phyloP scores from a whole-genome alignment of 2,113 vertebrate species.

The Mola mola region DNA sequence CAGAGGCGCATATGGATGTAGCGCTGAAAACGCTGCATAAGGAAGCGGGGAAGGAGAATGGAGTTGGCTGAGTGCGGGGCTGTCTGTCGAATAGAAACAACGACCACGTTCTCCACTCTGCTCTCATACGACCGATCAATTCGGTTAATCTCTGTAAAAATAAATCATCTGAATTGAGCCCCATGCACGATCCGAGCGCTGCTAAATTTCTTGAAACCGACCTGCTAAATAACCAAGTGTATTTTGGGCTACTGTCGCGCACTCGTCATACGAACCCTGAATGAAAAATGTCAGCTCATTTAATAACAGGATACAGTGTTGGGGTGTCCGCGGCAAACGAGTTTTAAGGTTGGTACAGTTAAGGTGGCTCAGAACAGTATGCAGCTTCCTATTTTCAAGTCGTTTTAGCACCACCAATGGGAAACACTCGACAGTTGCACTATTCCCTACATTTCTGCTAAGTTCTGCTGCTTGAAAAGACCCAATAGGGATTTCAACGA shows the following conservation, averaged over 20 bases:
- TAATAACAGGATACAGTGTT: not conserved
- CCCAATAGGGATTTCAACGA: not conserved
- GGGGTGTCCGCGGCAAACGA: slow-evolving; percentile 6
- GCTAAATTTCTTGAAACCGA: not conserved
- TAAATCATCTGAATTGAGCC: too few relatives aligned
- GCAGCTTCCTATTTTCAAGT: slow-evolving; percentile 14
- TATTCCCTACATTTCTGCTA: slow-evolving; percentile 13
- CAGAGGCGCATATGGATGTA: slow-evolving; percentile 49
- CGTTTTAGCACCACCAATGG: slow-evolving; percentile 59
- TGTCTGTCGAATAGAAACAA: not conserved
- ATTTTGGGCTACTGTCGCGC: slow-evolving; percentile 16
- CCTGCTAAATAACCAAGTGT: not conserved
- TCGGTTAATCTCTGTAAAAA: too few relatives aligned
- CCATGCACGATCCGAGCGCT: not conserved
- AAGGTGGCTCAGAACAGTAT: slow-evolving; percentile 23
- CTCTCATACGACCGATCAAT: too few relatives aligned
- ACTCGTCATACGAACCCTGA: not conserved
- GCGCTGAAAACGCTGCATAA: slow-evolving; percentile 71
- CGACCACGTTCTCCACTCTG: not conserved
- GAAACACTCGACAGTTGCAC: slow-evolving; percentile 47
- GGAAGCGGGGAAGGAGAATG: slow-evolving; percentile 29
- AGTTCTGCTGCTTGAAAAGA: slow-evolving; percentile 8
- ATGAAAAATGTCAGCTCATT: slow-evolving; percentile 23
- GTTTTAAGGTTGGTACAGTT: slow-evolving; percentile 15
- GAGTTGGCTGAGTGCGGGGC: slow-evolving; percentile 31